A percentile compares a stretch with the other conserved stretches of the same genome.
phyloP scores from a whole-genome alignment of 2,797 vertebrate species.

The Clarias laeviceps region DNA sequence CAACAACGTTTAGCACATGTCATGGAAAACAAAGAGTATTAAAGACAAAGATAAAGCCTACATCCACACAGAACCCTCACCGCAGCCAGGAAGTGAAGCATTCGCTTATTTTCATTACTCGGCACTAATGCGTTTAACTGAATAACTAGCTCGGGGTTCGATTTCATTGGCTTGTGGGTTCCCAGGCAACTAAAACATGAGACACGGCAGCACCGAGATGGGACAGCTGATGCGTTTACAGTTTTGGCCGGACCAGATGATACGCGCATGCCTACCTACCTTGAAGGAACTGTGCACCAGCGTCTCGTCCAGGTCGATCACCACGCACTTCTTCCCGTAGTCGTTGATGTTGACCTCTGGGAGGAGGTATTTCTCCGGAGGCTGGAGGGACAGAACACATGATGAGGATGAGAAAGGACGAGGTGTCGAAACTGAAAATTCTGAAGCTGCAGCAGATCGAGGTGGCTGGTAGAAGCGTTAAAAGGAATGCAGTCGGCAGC shows the following conservation, averaged over 20 bases:
- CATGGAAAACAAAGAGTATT: background rate
- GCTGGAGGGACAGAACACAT: constrained; percentile 72
- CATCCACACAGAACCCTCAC: background rate
- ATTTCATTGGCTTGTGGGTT: background rate
- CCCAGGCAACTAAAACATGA: background rate
- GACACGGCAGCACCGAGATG: background rate
- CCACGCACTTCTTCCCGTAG: constrained; percentile 96
- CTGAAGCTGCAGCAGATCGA: constrained; percentile 12
- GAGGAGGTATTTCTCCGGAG: constrained; percentile 96
- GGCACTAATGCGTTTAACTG: background rate
- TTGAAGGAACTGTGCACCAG: constrained; percentile 99
- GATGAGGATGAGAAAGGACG: background rate
- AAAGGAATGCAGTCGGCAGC: constrained; percentile 29
- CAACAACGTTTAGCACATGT: background rate
- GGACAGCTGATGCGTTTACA: background rate
- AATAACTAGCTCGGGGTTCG: background rate
- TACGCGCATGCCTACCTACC: constrained; percentile 83
- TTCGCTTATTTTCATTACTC: background rate
- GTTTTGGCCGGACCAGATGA: background rate
- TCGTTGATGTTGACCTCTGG: constrained; percentile 94
- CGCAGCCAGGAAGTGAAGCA: background rate
- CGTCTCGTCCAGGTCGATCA: constrained; percentile 98
- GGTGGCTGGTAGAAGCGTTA: constrained; percentile 3
- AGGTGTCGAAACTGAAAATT: constrained; percentile 56
- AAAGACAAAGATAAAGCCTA: background rate